A percentile compares a stretch with the other conserved stretches of the same genome.
These are phyloP conservation scores for Urosaurus nigricauda DNA, from an alignment of 2,797 vertebrate genomes.

Conservation along the genomic window DNA sequence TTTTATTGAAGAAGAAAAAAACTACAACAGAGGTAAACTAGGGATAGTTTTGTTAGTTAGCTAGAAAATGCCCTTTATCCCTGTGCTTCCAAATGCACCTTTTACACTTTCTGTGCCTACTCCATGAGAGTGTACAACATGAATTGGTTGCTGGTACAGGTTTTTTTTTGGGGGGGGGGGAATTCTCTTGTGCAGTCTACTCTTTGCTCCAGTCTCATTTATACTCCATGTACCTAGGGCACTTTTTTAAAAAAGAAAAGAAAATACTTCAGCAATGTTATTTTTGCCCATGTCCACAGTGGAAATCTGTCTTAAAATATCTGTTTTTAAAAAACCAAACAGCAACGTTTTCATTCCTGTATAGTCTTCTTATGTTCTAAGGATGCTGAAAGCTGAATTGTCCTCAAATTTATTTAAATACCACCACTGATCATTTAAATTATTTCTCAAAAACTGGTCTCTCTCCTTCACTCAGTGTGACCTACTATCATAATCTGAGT, in stretches of 20 bases:
- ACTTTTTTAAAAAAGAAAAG: constrained; percentile 9
- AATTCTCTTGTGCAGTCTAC: not conserved
- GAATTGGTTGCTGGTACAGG: accelerated
- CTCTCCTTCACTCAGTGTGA: not conserved
- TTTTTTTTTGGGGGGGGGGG: accelerated
- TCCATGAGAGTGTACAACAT: not conserved
- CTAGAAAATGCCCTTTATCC: not conserved
- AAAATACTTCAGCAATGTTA: constrained; percentile 4
- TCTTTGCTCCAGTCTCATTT: not conserved
- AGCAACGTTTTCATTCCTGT: not conserved
- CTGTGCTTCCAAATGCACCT: not conserved
- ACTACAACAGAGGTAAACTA: constrained; percentile 32
- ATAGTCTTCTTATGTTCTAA: constrained; percentile 23
- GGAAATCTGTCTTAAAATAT: not conserved
- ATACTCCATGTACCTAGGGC: not conserved
- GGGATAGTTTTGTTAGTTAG: constrained; percentile 13
- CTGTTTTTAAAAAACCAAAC: constrained; percentile 20
- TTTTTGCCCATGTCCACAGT: not conserved
- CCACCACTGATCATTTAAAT: not conserved
- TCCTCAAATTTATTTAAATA: constrained; percentile 22
- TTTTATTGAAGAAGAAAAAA: constrained; percentile 13
- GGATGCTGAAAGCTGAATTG: constrained; percentile 48
- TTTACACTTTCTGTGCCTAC: constrained; percentile 2
- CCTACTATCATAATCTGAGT: constrained; percentile 1
- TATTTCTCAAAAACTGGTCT: constrained; percentile 2